Base-by-base conservation (phyloP, 2,888 invertebrate genomes). In the Cantharis rufa region DNA sequence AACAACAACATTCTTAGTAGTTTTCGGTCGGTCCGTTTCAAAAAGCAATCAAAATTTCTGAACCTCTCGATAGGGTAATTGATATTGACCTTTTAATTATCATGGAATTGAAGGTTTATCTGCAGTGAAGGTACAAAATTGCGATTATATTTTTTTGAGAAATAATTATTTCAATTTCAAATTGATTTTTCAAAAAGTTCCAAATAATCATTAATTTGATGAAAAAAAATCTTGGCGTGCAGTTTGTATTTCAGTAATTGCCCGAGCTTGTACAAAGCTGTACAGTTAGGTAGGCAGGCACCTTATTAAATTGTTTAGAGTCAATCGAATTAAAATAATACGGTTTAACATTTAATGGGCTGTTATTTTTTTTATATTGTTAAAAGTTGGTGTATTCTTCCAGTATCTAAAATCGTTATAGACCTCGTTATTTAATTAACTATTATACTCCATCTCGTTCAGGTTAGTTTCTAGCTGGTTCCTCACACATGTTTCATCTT, bases 351-450 rank as follows among this genome's bases (percentile, higher is more conserved):
- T 48, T 48, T 48, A 48, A 48, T 48, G 48, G 48, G 48, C 48
- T 48, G 74, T 68, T 28, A 62, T 73, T 72, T 74, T 69, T 71
- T 78, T 72, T 74, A 78, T 70, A 78, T 76, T 78, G 76, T 78
- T 86, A 85, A 84, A 84, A 85, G 84, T 84, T 81, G 84, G 84
- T 85, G 85, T 83, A 84, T 66, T 66, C 83, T 83, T 83, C 80
- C 76, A 74, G 78, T 83, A 82, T 85, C 84, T 82, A 82, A 82
- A 79, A 82, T 85, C 85, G 85, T 85, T 86, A 85, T 85, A 84
- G 86, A 84, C 81, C 86, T 87, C 84, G 87, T 87, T 87, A 87
- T 88, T 88, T 88, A 88, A 88, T 88, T 88, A 88, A 87, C 86
- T 86, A 24, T 24, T 24, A 86, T 84, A 84, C 83, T 81, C 84